Evolutionary conservation across 2,888 invertebrate genomes (phyloP), one percentile per base, ranked within the genome.

Genomic region (Eledone cirrhosa): DNA sequence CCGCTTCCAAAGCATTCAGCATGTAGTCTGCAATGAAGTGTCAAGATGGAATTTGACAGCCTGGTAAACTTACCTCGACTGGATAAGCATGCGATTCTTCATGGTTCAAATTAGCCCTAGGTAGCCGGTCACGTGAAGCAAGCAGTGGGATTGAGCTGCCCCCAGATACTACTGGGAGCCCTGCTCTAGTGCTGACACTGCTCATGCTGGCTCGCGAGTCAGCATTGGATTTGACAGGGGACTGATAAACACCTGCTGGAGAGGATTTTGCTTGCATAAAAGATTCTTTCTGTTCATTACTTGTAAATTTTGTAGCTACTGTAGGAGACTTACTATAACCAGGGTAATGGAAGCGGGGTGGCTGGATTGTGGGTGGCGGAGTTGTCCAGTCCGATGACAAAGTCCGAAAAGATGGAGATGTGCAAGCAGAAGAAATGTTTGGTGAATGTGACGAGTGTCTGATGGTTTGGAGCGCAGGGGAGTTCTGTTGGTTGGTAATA

Each of bases 291-390:
- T 77, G 65, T 63, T 53, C 63, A 65, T 48, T 80, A 72, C 74
- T 75, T 65, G 76, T 77, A 16, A 78, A 77, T 33, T 77, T 72
- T 63, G 69, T 41, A 47, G 82, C 79, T 29, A 82, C 77, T 74
- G 82, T 77, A 33, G 83, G 79, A 33, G 86, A 82, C 63, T 85
- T 84, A 80, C 80, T 85, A 78, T 85, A 85, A 74, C 87, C 87
- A 14, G 88, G 88, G 82, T 88, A 88, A 78, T 87, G 86, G 84
- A 88, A 88, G 82, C 85, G 85, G 3, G 88, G 88, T 48, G 88
- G 88, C 81, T 87, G 86, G 27, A 88, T 86, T 59, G 84, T 83
- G 8, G 87, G 83, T 22, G 87, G 85, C 24, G 86, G 86, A 0
- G 87, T 82, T 29, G 84, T 82, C 88, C 88, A 88, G 78, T 88